A percentile compares a stretch with the other conserved stretches of the same genome.
Conservation (phyloP, 2,113 vertebrate genomes). For the Myrmophylax atrothorax region DNA sequence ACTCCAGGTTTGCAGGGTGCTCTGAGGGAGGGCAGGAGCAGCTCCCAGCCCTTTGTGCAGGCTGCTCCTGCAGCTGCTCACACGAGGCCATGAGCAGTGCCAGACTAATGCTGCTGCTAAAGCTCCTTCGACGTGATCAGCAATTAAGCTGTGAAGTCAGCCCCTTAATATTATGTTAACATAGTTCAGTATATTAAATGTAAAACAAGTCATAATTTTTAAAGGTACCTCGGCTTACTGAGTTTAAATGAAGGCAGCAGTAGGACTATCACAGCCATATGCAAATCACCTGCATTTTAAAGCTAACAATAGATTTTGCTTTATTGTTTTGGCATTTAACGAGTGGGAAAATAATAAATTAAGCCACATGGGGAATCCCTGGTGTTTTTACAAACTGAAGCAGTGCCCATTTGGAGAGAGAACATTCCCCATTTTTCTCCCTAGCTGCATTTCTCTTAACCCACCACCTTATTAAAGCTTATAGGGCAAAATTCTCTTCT, state of each 20-base stretch:
- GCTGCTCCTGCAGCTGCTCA: not conserved
- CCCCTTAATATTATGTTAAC: slow-evolving; percentile 69
- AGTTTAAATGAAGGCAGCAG: slow-evolving; percentile 61
- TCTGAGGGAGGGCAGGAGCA: not conserved
- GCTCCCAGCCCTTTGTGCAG: slow-evolving; percentile 30
- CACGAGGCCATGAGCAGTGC: not conserved
- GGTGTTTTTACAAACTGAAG: slow-evolving; percentile 38
- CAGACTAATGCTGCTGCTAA: slow-evolving; percentile 18
- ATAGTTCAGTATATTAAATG: slow-evolving; percentile 74
- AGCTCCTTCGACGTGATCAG: slow-evolving; percentile 40
- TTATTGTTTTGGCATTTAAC: slow-evolving; percentile 71
- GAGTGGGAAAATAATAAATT: slow-evolving; percentile 67
- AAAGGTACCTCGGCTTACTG: slow-evolving; percentile 34
- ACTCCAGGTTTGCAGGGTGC: not conserved
- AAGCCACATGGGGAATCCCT: slow-evolving; percentile 60
- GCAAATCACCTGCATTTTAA: slow-evolving; percentile 53
- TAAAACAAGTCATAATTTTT: slow-evolving; percentile 49
- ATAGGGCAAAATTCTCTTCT: slow-evolving; percentile 59
- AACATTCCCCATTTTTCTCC: slow-evolving; percentile 16
- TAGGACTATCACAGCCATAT: slow-evolving; percentile 49
- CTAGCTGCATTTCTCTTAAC: slow-evolving; percentile 41
- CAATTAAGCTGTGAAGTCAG: slow-evolving; percentile 70
- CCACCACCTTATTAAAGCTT: slow-evolving; percentile 32
- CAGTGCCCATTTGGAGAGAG: slow-evolving; percentile 8
- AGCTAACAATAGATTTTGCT: slow-evolving; percentile 64